Base-by-base conservation (phyloP, 1,140 invertebrate genomes). In the Medauroidea extradentata region DNA sequence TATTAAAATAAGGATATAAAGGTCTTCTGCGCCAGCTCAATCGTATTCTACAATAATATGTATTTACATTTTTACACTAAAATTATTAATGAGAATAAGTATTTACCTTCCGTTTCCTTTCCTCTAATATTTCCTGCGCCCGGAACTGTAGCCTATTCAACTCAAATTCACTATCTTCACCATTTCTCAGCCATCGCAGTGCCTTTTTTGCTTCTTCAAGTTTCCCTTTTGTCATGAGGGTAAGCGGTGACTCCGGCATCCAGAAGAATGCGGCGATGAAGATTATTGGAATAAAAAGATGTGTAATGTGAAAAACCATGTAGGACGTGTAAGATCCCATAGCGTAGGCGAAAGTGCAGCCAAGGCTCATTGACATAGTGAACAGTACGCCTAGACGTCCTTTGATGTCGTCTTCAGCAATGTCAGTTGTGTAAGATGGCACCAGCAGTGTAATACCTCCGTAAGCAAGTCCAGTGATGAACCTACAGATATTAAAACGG, bases 331-430 rank as follows among this genome's bases (percentile, higher is more conserved):
- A 42, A n/a, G 50, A 23, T 4, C 57, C 79, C 8, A 75, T 44
- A 21, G 63, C 62, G 63, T 78, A 79, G 2, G 25, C 38, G 41
- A 57, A 77, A 3, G 88, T 71, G 18, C 88, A 80, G 16, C 87
- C 87, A 25, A 83, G 72, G 3, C 81, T 80, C 16, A 88, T 80
- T 50, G 83, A 81, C 1, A 89, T 75, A 63, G 88, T 86, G 53
- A 85, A 85, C 62, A 85, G 82, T 23, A 83, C 82, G 0, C 83
- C 81, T 8, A 86, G 71, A 13, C 78, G 72, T 1, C 85, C 85
- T 9, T 85, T 70, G 13, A 84, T 76, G 18, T 73, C 68, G 51
- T 78, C 65, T 67, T 81, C 71, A 69, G 82, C 68, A 49, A 83
- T 65, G 75, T 81, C 77, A 63, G 77, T 71, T 60, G 83, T 74